Base-by-base conservation (phyloP, 2,113 vertebrate species). In the Xyrauchen texanus region DNA sequence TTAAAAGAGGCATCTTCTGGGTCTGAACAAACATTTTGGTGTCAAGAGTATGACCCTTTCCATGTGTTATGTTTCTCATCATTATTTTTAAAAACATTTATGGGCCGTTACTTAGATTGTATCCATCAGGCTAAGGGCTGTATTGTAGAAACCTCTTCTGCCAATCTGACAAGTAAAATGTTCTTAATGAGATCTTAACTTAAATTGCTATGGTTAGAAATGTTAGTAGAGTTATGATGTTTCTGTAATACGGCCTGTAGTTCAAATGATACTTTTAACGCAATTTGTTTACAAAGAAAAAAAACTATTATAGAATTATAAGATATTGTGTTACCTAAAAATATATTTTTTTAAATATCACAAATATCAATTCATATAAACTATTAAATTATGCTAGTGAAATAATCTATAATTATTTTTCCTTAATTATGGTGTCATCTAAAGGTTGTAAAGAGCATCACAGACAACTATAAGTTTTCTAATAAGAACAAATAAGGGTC, bases 401-500 rank as follows among this genome's bases (percentile, higher is more conserved):
- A 51, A 21, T 42, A 7, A 13, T 47, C 7, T 65, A 8, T 44
- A 12, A 13, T 10, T 44, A n/a, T 70, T 55, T 47, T 2, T 49
- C 49, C 7, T 52, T 63, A 47, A 42, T 49, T 72, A 45, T 80
- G 74, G 57, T n/a, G 74, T 57, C 78, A 45, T 60, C 53, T 68
- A 52, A 34, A 77, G 82, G 74, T 44, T 46, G 2, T 49, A 9
- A 3, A 55, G 58, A 12, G 34, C 15, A 73, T 72, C 16, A 64
- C 82, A 57, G 15, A 53, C 12, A 67, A 0, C 46, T 64, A 42
- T 8, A 45, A 3, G 1, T 47, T 67, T 21, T 34, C 21, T 34
- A 34, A 34, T 34, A 34, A 34, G 21, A 34, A 34, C 21, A 34
- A 34, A 34, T 34, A 3, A 3, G 21, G 21, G 21, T 34, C 21